A percentile compares a stretch with the other conserved stretches of the same genome.
phyloP scores from a whole-genome alignment of 2,113 vertebrate genomes.

The Gymnocephalus cernua region DNA sequence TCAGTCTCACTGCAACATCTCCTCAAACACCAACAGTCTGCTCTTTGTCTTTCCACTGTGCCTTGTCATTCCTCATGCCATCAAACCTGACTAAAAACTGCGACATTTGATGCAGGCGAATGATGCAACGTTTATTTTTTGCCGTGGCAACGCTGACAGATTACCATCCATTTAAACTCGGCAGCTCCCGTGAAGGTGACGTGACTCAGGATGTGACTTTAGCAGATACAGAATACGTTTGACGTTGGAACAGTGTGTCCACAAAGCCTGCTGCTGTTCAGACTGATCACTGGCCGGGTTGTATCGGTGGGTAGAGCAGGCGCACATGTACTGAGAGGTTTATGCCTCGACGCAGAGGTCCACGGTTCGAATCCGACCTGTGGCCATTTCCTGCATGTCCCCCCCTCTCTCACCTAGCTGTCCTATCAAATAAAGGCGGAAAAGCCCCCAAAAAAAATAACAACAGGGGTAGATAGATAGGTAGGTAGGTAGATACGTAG shows the following conservation, averaged over 20 bases:
- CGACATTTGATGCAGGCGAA: not conserved
- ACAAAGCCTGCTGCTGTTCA: not conserved
- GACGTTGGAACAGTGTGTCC: slow-evolving; percentile 1
- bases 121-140: slow-evolving; percentile 4
- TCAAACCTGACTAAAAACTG: not conserved
- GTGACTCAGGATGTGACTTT: not conserved
- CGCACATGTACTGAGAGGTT: too few relatives aligned
- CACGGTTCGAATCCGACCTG: too few relatives aligned
- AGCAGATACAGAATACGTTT: slow-evolving; percentile 1
- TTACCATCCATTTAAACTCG: not conserved
- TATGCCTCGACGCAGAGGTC: too few relatives aligned
- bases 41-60: slow-evolving; percentile 17
- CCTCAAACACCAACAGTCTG: not conserved
- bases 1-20: too few relatives aligned
- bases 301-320: too few relatives aligned
- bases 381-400: too few relatives aligned
- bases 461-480: not conserved
- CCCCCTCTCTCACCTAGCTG: too few relatives aligned
- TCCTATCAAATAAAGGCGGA: too few relatives aligned
- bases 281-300: too few relatives aligned
- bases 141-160: not conserved
- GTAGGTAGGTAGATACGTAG: too few relatives aligned
- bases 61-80: not conserved
- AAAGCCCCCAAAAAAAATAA: too few relatives aligned
- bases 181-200: not conserved